Base-by-base conservation (phyloP, 2,888 invertebrate genomes). In the Taenaris catops region DNA sequence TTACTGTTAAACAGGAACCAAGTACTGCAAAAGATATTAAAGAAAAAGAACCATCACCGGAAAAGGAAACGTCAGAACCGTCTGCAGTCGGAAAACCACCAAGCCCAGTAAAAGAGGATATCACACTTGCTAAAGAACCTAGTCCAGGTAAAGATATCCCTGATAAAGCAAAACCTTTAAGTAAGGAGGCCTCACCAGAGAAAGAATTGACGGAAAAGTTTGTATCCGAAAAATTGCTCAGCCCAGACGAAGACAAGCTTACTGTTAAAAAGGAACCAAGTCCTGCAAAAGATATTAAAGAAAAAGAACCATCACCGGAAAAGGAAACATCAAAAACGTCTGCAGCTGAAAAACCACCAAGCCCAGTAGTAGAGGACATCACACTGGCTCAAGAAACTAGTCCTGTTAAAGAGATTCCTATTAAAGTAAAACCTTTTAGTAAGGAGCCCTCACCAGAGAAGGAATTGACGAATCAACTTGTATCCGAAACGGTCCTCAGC, bases 21-120 rank as follows among this genome's bases (percentile, higher is more conserved):
- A 34, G n/a, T 4, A 3, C n/a, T 1, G 4, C 4, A 1, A 21
- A 10, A 8, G 5, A 11, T n/a, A n/a, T n/a, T 8, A 11, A 0
- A 1, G 12, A 18, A 2, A n/a, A 41, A 6, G 35, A 19, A 3
- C 20, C 31, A 1, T 46, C 40, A 12, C 31, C 31, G 4, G 20
- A 27, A 5, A 34, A 31, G 3, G 20, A 24, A 38, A 12, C 1
- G 17, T 0, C 4, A 2, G 10, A 11, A 3, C 7, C 2, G 1
- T 5, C 14, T 3, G 4, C 2, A 9, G n/a, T n/a, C n/a, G n/a
- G n/a, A n/a, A 21, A 21, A 4, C 3, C 16, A 11, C 21, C 23
- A 0, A 46, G 38, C 18, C 36, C 38, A 5, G 9, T 1, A 5
- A 9, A 21, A 9, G 9, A 2, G n/a, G n/a, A n/a, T n/a, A n/a